Evolutionary conservation across 2,113 vertebrate species (phyloP).

Genomic region (Eupsittula cactorum): DNA sequence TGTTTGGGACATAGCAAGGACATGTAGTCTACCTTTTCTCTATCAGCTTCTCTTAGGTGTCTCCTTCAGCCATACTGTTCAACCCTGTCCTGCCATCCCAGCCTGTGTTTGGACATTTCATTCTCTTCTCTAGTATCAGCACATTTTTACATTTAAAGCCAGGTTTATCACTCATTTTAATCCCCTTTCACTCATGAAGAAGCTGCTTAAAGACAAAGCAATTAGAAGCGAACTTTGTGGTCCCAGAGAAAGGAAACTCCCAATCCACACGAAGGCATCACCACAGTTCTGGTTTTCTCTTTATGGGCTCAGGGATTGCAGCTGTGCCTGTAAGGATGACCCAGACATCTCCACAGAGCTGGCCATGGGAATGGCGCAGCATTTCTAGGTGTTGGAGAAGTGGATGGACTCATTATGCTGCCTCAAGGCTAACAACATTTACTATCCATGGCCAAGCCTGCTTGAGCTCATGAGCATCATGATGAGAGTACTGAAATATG

Average conservation of each 20-base stretch:
- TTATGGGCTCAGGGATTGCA: background rate
- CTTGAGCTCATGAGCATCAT: background rate
- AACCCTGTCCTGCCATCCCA: background rate
- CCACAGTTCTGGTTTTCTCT: background rate
- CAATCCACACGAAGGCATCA: constrained; percentile 43
- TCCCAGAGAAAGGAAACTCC: background rate
- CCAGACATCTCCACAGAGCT: background rate
- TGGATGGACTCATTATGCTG: background rate
- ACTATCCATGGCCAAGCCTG: background rate
- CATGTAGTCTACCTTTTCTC: background rate
- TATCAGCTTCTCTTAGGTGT: background rate
- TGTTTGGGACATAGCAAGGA: background rate
- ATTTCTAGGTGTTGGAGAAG: background rate
- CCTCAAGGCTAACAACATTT: background rate
- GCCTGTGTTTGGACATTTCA: background rate
- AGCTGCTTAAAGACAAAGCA: background rate
- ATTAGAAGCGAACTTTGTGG: background rate
- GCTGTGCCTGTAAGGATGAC: background rate
- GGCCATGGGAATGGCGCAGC: background rate
- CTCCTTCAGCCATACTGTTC: background rate
- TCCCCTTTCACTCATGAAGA: background rate
- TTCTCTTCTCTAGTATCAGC: background rate
- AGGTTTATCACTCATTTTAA: background rate
- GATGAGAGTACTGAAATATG: background rate
- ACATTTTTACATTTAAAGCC: background rate